Conservation (phyloP, 2,888 invertebrate species). For the Synanthedon tipuliformis region DNA sequence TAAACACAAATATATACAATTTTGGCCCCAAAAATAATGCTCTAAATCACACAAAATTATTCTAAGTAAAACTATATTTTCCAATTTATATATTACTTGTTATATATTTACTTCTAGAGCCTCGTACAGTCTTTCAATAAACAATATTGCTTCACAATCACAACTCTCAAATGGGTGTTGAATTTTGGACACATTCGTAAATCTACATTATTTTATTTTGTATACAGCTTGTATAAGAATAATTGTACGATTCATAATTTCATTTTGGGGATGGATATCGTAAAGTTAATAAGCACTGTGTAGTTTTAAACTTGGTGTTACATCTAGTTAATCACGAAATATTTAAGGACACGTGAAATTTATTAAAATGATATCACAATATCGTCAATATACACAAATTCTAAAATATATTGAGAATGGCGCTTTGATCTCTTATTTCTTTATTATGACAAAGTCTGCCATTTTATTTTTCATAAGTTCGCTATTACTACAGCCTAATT, state of each 20-base stretch:
- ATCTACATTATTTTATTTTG: background rate
- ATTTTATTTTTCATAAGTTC: background rate
- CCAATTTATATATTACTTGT: conserved; percentile 14
- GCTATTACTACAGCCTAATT: no score
- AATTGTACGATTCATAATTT: background rate
- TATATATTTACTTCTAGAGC: conserved; percentile 28
- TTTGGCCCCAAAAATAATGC: conserved; percentile 52
- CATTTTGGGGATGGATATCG: no score
- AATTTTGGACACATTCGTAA: conserved; percentile 2
- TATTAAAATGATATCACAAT: background rate
- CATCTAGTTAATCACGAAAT: no score
- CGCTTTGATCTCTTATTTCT: background rate
- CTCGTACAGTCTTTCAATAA: conserved; percentile 53
- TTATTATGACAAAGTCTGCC: background rate
- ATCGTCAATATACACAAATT: background rate
- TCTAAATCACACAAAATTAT: conserved; percentile 6
- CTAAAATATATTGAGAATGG: background rate
- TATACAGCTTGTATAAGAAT: background rate
- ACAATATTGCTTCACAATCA: conserved; percentile 44
- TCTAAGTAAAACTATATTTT: background rate
- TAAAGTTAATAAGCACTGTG: no score
- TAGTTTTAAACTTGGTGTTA: no score
- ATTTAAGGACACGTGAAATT: background rate
- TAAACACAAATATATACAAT: conserved; percentile 39
- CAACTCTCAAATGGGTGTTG: conserved; percentile 27